These are phyloP conservation scores for Athene noctua DNA, from an alignment of 2,113 vertebrate species.

Conservation along the genomic window DNA sequence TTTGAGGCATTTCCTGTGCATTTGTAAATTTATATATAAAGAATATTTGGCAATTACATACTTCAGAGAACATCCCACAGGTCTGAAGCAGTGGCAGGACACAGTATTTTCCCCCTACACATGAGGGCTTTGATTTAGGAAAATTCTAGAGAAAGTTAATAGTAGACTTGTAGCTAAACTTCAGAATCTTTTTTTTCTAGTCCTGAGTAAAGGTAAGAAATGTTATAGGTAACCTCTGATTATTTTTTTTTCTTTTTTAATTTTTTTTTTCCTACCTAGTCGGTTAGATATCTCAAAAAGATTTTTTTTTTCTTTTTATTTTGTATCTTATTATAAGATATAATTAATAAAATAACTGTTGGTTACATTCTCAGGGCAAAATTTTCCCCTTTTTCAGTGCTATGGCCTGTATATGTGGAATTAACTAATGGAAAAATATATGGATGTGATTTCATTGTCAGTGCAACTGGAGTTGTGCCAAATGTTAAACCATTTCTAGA, in stretches of 20 bases:
- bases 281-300: background rate
- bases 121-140: background rate
- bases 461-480: constrained; percentile 92
- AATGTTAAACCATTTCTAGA: constrained; percentile 85
- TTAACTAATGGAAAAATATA: constrained; percentile 88
- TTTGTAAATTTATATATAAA: background rate
- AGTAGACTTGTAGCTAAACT: background rate
- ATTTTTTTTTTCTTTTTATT: background rate
- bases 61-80: background rate
- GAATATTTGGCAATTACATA: background rate
- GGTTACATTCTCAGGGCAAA: constrained; percentile 3
- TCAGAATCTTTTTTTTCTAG: background rate
- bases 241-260: background rate
- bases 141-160: background rate
- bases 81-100: background rate
- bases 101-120: background rate
- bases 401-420: constrained; percentile 89
- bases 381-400: constrained; percentile 65
- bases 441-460: constrained; percentile 93
- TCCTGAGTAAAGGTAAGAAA: background rate
- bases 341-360: background rate
- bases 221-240: background rate
- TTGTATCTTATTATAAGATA: background rate
- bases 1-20: background rate
- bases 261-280: background rate